These are phyloP conservation scores for Schlechtendalia chinensis DNA, from an alignment of 1,140 invertebrate genomes.

Conservation along the genomic window DNA sequence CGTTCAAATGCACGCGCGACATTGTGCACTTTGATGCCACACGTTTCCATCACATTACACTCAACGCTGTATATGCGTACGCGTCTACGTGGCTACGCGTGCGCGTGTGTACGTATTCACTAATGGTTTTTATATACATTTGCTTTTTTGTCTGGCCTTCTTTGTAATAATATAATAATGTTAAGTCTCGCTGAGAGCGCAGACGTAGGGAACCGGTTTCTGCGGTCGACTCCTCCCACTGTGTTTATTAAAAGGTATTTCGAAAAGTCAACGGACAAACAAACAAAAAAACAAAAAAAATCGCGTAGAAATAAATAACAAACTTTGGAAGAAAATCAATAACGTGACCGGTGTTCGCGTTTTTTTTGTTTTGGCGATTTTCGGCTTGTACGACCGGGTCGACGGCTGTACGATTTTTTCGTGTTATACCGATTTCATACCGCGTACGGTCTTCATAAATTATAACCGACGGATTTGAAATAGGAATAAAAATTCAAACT, in stretches of 20 bases:
- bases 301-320: neutral
- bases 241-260: slow-evolving; percentile 27
- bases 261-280: slow-evolving; percentile 8
- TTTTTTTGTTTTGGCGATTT: neutral
- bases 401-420: neutral
- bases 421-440: too few relatives aligned
- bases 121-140: slow-evolving; percentile 49
- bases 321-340: neutral
- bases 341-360: too few relatives aligned
- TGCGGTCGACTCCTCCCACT: slow-evolving; percentile 2
- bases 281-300: too few relatives aligned
- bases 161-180: slow-evolving; percentile 8
- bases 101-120: slow-evolving; percentile 31
- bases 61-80: neutral
- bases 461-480: slow-evolving; percentile 20
- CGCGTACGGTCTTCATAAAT: neutral
- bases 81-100: neutral
- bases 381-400: neutral
- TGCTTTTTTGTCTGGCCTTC: slow-evolving; percentile 28
- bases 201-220: slow-evolving; percentile 18
- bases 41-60: slow-evolving; percentile 29
- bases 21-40: slow-evolving; percentile 8
- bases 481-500: slow-evolving; percentile 7
- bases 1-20: slow-evolving; percentile 26
- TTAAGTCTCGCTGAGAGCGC: neutral